Base-by-base conservation (phyloP, 2,888 invertebrate genomes). In the Galeruca laticollis region DNA sequence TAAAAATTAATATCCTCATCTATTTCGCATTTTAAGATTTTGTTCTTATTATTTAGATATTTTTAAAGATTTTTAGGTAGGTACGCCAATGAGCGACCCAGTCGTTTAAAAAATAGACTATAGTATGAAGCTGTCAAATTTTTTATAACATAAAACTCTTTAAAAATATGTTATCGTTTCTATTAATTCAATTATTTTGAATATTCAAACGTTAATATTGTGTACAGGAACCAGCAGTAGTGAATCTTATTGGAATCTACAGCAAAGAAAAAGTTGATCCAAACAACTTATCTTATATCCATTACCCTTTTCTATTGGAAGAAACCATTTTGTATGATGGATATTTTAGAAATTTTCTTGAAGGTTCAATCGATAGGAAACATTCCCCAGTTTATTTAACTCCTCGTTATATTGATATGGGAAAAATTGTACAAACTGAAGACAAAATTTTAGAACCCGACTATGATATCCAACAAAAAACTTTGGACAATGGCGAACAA, bases 361-460 rank as follows among this genome's bases (percentile, higher is more conserved):
- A 70, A 26, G 63, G 9, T 0, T 18, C 15, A 71, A 56, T n/a
- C 9, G 15, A 56, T 13, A 66, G 70, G 6, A 69, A 74, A 15
- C 64, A 73, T 60, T 80, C 81, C 10, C 76, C 80, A 2, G 75
- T 84, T 66, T 82, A 82, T 6, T 68, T 86, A 6, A 84, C 81
- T 13, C 71, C 74, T 2, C 77, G 72, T 56, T 82, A 77, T 60
- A 74, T 87, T 18, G 82, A 86, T 75, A 85, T 86, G 73, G 85
- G 83, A 21, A 75, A 79, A 54, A 61, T 59, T 4, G 26, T 54
- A 35, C 26, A 54, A 18, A 43, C 68, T n/a, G 65, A 67, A 6
- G 57, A 37, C 3, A 40, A 26, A n/a, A 18, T 47, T 18, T 47
- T 47, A 47, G 15, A 8, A 8, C 5, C 8, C 40, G 43, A 15